Conservation (phyloP, 2,113 vertebrate species). For the Vulpes vulpes region DNA sequence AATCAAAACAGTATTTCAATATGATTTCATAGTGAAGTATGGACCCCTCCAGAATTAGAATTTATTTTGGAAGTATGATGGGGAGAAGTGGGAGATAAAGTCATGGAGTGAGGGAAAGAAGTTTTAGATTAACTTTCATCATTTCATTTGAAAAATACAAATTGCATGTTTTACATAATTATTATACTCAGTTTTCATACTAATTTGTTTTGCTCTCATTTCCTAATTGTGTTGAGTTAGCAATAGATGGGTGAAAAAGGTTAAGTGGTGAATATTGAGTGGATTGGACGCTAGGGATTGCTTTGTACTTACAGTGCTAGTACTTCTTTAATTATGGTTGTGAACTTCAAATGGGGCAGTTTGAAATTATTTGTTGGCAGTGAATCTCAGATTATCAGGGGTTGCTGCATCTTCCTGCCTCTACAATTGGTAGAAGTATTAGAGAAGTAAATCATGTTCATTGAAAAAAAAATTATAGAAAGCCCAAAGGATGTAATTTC, state of each 20-base stretch:
- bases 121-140: conserved; percentile 20
- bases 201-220: background rate
- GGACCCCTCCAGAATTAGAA: background rate
- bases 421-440: background rate
- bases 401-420: background rate
- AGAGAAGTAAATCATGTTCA: background rate
- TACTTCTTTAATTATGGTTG: background rate
- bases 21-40: background rate
- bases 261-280: conserved; percentile 7
- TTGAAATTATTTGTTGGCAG: background rate
- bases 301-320: background rate
- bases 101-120: background rate
- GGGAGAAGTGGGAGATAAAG: background rate
- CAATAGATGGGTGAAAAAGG: conserved; percentile 12
- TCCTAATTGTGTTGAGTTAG: conserved; percentile 32
- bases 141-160: conserved; percentile 43
- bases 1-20: background rate
- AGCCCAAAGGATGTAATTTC: background rate
- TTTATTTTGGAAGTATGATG: background rate
- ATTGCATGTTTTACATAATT: background rate
- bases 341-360: background rate
- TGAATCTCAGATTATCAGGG: background rate
- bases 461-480: background rate
- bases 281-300: background rate
- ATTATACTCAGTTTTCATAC: background rate